Base-by-base conservation (phyloP, 2,888 invertebrate species). In the Yponomeuta cagnagella region DNA sequence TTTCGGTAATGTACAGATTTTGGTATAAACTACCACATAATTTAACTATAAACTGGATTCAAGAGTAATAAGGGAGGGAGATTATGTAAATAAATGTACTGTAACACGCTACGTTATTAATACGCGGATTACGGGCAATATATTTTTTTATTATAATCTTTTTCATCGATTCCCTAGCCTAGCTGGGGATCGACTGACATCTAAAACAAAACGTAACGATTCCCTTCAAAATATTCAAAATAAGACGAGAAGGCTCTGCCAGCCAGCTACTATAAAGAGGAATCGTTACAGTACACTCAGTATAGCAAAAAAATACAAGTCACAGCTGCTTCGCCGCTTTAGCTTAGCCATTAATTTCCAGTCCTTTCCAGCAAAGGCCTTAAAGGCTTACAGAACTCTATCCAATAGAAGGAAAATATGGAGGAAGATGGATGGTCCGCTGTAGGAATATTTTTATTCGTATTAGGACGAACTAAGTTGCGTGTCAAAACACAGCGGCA, bases 341-440 rank as follows among this genome's bases (percentile, higher is more conserved):
- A 58, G 52, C 52, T 58, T 15, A 58, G 52, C 52, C 52, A 58
- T 58, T 58, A 58, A 58, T 58, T 58, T 15, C 52, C 15, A 58
- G 52, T 15, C 52, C 43, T 43, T 43, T 43, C 43, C 43, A 6
- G 10, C 70, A 63, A 63, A 63, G 23, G 33, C 65, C 65, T 65
- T 58, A 58, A 58, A 6, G 65, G 65, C 65, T 65, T 65, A 65
- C 31, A 31, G 33, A 65, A 10, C 43, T 48, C 23, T 10, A 68
- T 68, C 68, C 15, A 68, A 68, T 65, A 33, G 65, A 48, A 48
- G 68, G 43, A 48, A 68, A 43, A 43, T 66, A 68, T 68, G 48
- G 23, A 48, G n/a, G 43, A 68, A 48, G 68, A 68, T 68, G 43
- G 68, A 68, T 68, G 37, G 68, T n/a, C 48, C 43, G n/a, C 15